These are phyloP conservation scores for Trichonephila inaurata DNA, from an alignment of 1,140 invertebrate genomes.

Conservation along the genomic window DNA sequence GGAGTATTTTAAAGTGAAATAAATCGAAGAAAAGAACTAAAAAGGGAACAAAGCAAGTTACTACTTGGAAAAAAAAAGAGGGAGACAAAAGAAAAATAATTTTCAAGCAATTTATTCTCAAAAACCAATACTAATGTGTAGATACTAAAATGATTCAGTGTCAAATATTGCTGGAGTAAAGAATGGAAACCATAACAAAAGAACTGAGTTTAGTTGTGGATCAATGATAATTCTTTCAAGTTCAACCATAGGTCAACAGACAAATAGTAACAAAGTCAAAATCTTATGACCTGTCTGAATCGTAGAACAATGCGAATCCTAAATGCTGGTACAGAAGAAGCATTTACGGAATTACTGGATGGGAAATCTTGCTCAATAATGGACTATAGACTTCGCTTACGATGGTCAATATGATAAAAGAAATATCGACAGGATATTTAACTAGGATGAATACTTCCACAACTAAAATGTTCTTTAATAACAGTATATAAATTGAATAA, in stretches of 20 bases:
- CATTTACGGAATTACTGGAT: neutral
- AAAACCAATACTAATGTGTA: neutral
- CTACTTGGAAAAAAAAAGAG: no score
- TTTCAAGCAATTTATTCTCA: neutral
- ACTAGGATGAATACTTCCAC: no score
- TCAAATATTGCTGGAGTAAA: neutral
- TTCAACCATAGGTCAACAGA: neutral
- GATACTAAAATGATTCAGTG: neutral
- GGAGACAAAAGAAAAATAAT: neutral
- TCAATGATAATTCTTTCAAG: neutral
- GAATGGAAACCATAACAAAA: neutral
- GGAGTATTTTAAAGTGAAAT: no score
- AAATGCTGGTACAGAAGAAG: neutral
- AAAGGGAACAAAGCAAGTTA: no score
- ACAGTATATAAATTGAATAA: no score
- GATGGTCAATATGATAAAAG: no score
- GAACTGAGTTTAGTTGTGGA: neutral
- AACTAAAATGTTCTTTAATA: no score
- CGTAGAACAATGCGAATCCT: neutral
- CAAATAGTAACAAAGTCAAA: neutral
- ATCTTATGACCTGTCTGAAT: neutral
- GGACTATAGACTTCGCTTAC: no score
- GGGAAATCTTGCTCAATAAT: neutral
- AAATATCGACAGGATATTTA: no score
- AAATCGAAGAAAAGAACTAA: no score